A percentile compares a stretch with the other conserved stretches of the same genome.
Conservation (phyloP, 2,888 invertebrate genomes). For the Drosophila neonasuta region DNA sequence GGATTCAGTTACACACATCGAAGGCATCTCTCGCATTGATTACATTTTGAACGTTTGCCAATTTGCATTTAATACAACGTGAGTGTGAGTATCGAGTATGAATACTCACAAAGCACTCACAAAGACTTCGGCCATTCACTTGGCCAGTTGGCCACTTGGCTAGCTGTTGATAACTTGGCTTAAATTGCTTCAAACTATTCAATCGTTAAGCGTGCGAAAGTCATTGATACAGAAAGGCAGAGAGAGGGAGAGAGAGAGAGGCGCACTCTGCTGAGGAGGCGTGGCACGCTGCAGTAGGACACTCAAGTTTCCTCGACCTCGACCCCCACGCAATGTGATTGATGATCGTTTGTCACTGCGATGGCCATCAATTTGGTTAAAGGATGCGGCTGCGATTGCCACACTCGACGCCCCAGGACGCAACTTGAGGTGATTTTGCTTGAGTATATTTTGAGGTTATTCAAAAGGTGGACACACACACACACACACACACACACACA, state of each 20-base stretch:
- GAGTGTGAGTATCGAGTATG: too few species aligned
- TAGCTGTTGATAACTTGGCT: constrained; percentile 23
- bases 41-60: constrained; percentile 77
- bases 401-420: not conserved
- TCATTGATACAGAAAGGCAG: constrained; percentile 15
- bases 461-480: not conserved
- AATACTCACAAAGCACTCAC: constrained; percentile 17
- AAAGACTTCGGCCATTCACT: constrained; percentile 15
- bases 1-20: constrained; percentile 60
- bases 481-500: not conserved
- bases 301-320: constrained; percentile 27
- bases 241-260: not conserved
- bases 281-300: constrained; percentile 22
- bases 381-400: constrained; percentile 62
- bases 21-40: constrained; percentile 69
- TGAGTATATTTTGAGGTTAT: too few species aligned
- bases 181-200: constrained; percentile 69
- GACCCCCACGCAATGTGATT: constrained; percentile 67
- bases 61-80: constrained; percentile 63
- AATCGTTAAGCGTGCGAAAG: constrained; percentile 74
- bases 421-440: not conserved
- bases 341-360: constrained; percentile 76
- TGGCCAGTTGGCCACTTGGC: constrained; percentile 48
- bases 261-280: constrained; percentile 1
- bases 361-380: constrained; percentile 64